Evolutionary conservation across 1,140 invertebrate genomes (phyloP).

Genomic region (Arctopsyche grandis): DNA sequence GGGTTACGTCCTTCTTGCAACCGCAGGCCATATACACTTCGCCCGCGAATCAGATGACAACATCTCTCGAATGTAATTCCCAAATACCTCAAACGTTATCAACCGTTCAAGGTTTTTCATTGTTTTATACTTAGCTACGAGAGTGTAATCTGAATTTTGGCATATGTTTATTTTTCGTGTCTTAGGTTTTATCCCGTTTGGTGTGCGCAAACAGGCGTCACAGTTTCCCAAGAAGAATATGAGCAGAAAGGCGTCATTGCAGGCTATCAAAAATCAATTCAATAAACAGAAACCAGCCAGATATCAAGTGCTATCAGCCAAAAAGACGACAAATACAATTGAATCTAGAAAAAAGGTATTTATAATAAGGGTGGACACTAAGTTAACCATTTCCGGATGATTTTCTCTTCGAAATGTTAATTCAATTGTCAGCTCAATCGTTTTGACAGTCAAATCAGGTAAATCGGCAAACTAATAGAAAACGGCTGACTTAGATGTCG

Average conservation of each 20-base stretch:
- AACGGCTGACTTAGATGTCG: too few species aligned
- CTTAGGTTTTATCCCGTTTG: constrained; percentile 63
- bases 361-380: background rate
- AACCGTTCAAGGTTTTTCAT: constrained; percentile 34
- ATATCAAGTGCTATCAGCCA: constrained; percentile 45
- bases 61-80: constrained; percentile 1
- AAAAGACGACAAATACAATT: constrained; percentile 59
- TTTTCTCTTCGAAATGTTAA: too few species aligned
- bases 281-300: constrained; percentile 69
- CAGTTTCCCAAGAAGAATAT: constrained; percentile 56
- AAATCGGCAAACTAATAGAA: too few species aligned
- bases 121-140: background rate
- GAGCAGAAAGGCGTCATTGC: constrained; percentile 60
- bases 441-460: too few species aligned
- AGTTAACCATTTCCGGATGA: too few species aligned
- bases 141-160: background rate
- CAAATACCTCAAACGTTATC: constrained; percentile 16
- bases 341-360: constrained; percentile 29
- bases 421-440: too few species aligned
- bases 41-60: background rate
- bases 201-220: constrained; percentile 66
- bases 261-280: constrained; percentile 73
- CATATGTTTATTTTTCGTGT: background rate
- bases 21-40: constrained; percentile 30
- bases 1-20: constrained; percentile 15